phyloP scores from a whole-genome alignment of 2,888 invertebrate genomes.

The Synergus japonicus region DNA sequence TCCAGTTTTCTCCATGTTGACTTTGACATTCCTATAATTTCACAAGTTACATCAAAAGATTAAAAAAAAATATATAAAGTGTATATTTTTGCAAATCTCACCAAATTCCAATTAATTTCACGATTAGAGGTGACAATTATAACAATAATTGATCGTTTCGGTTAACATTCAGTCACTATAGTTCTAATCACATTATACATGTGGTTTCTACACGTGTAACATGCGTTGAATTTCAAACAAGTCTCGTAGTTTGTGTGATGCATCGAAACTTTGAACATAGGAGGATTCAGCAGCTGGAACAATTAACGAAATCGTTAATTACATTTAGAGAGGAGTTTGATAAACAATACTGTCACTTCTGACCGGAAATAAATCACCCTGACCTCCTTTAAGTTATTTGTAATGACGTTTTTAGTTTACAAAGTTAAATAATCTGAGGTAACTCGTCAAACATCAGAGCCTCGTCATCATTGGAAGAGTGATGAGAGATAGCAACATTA shows the following conservation, averaged over 20 bases:
- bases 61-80: no score
- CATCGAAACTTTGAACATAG: constrained; percentile 1
- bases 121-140: background rate
- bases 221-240: constrained; percentile 14
- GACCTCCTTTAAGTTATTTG: background rate
- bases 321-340: background rate
- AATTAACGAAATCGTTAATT: constrained; percentile 24
- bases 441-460: background rate
- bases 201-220: background rate
- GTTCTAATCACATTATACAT: background rate
- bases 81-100: no score
- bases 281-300: constrained; percentile 18
- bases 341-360: background rate
- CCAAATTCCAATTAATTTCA: background rate
- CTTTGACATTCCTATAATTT: background rate
- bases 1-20: no score
- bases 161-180: background rate
- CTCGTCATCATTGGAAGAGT: constrained; percentile 44
- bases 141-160: constrained; percentile 12
- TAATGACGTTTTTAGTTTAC: background rate
- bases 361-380: background rate
- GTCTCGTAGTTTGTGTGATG: background rate
- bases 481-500: constrained; percentile 48
- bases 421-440: background rate
- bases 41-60: no score